Conservation (phyloP, 2,888 invertebrate species). For the Andrena hattorfiana region DNA sequence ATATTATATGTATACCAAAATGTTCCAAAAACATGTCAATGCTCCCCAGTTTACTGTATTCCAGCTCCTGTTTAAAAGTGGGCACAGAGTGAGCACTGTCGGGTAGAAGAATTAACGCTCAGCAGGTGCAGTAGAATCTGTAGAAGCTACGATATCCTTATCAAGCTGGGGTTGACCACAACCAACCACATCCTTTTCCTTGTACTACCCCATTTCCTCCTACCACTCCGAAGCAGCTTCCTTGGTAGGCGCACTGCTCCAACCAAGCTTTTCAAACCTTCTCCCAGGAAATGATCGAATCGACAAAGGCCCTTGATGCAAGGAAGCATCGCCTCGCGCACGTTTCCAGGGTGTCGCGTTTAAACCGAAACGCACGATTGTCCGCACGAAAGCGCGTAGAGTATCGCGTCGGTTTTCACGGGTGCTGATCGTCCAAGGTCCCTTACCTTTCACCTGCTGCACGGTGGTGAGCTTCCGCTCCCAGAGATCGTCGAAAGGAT, state of each 20-base stretch:
- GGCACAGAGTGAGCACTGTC: too few species aligned
- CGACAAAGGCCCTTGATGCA: not conserved
- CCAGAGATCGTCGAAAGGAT: slow-evolving; percentile 98
- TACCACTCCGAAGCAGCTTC: not conserved
- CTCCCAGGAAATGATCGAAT: not conserved
- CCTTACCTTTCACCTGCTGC: slow-evolving; percentile 96
- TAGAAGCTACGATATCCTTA: too few species aligned
- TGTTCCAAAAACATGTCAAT: too few species aligned
- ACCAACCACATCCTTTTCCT: too few species aligned
- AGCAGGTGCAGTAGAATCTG: too few species aligned
- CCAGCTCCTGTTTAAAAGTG: too few species aligned
- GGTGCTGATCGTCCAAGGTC: not conserved
- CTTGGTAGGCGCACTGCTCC: not conserved
- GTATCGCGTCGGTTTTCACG: too few species aligned
- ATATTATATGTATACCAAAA: too few species aligned
- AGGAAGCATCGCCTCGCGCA: not conserved
- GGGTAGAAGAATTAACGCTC: too few species aligned
- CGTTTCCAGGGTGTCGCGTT: not conserved
- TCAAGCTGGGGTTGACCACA: too few species aligned
- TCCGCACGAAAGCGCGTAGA: not conserved
- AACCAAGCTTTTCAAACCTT: not conserved
- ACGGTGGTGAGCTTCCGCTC: slow-evolving; percentile 97
- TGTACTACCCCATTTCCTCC: too few species aligned
- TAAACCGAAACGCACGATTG: not conserved
- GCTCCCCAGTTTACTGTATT: too few species aligned